Evolutionary conservation across 1,140 invertebrate genomes (phyloP), one percentile per base, ranked within the genome.

Genomic region (Drosophila parabipectinata): DNA sequence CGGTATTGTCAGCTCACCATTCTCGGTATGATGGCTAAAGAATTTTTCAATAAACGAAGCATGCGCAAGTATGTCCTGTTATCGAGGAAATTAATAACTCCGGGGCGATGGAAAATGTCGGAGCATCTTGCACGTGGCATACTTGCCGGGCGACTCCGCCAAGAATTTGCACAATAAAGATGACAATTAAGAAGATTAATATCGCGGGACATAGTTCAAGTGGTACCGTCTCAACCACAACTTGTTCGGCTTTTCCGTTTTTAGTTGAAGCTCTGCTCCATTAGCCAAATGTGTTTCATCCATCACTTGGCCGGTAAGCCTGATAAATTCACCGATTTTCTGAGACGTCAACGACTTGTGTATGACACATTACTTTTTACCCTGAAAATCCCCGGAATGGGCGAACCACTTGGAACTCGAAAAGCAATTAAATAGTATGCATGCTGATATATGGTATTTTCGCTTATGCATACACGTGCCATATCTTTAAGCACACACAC

Each of bases 301-400:
- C 62, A 67, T 76, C 54, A 75, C 44, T 50, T 34, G 39, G 55
- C 9, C 57, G 1, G 54, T 83, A 68, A 84, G 72, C 80, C 54
- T 84, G 80, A 83, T 83, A 79, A 83, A 83, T 84, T 76, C 67
- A 72, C 44, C 62, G 75, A 60, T 76, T 79, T 62, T 56, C 60
- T 39, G 57, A 63, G 61, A 21, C 66, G 24, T 47, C 21, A 57
- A 45, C 53, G 41, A 28, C 39, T 54, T 58, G 44, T 55, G 54
- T 55, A 54, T 59, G 56, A 73, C 76, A 61, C 54, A 66, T 77
- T 76, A 54, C 59, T 53, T 64, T 59, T 47, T 45, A 58, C 55
- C 37, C 26, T 15, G 18, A 12, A 12, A 48, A 64, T 59, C 44
- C 21, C 26, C 21, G 21, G 21, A 5, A 5, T 14, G 32, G 28